These are phyloP conservation scores for Dicrostonyx torquatus DNA, from an alignment of 2,797 vertebrate genomes.

Conservation along the genomic window DNA sequence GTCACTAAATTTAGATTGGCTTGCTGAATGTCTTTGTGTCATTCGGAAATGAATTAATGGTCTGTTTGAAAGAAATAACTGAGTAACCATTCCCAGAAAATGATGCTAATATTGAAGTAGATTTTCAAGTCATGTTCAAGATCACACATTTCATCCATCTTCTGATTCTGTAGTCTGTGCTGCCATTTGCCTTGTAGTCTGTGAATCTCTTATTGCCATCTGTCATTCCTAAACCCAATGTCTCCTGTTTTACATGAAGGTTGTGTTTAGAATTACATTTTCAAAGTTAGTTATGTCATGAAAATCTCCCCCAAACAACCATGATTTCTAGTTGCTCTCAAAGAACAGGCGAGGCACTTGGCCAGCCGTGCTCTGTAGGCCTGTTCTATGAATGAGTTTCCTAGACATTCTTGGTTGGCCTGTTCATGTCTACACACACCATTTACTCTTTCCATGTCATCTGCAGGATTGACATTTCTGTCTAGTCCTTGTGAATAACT, in stretches of 20 bases:
- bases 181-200: background rate
- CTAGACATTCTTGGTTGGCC: background rate
- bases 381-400: background rate
- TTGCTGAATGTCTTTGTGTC: background rate
- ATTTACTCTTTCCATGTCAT: background rate
- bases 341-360: background rate
- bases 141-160: background rate
- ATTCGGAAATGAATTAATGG: background rate
- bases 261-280: background rate
- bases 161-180: background rate
- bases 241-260: background rate
- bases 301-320: background rate
- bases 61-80: background rate
- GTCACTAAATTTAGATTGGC: background rate
- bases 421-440: background rate
- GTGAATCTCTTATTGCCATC: background rate
- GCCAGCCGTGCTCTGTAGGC: background rate
- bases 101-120: background rate
- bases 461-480: background rate
- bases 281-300: background rate
- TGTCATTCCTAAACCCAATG: background rate
- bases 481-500: background rate
- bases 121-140: background rate
- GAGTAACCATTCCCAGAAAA: background rate
- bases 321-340: background rate